Conservation (phyloP, 1,140 invertebrate species). For the Vanessa atalanta region DNA sequence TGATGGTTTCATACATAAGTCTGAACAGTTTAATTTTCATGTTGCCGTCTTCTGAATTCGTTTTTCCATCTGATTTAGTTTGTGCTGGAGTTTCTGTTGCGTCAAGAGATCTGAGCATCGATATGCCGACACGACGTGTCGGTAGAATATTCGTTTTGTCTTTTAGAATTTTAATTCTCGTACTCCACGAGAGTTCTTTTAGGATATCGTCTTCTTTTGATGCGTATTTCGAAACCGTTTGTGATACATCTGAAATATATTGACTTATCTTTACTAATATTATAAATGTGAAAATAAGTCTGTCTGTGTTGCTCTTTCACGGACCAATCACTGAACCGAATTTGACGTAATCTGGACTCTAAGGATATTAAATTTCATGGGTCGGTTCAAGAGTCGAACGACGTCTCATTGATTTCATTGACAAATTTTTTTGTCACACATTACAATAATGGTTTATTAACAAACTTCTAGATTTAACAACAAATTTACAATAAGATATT, state of each 20-base stretch:
- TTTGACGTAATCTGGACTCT: too few relatives aligned
- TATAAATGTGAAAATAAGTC: too few relatives aligned
- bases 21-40: constrained; percentile 67
- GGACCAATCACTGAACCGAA: too few relatives aligned
- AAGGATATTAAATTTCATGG: too few relatives aligned
- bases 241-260: not conserved
- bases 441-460: too few relatives aligned
- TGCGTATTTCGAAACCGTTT: not conserved
- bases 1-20: constrained; percentile 63
- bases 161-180: constrained; percentile 46
- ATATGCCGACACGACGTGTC: constrained; percentile 35
- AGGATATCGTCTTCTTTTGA: constrained; percentile 39
- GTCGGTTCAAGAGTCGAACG: too few relatives aligned
- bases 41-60: constrained; percentile 47
- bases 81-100: not conserved
- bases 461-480: too few relatives aligned
- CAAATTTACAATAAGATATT: too few relatives aligned
- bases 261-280: not conserved
- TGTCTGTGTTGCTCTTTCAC: too few relatives aligned
- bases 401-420: too few relatives aligned
- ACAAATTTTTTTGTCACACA: too few relatives aligned
- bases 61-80: not conserved
- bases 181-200: constrained; percentile 51
- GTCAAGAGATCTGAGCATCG: constrained; percentile 5
- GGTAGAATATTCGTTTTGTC: constrained; percentile 3